These are phyloP conservation scores for Salvator merianae DNA, from an alignment of 2,113 vertebrate genomes.

Conservation along the genomic window DNA sequence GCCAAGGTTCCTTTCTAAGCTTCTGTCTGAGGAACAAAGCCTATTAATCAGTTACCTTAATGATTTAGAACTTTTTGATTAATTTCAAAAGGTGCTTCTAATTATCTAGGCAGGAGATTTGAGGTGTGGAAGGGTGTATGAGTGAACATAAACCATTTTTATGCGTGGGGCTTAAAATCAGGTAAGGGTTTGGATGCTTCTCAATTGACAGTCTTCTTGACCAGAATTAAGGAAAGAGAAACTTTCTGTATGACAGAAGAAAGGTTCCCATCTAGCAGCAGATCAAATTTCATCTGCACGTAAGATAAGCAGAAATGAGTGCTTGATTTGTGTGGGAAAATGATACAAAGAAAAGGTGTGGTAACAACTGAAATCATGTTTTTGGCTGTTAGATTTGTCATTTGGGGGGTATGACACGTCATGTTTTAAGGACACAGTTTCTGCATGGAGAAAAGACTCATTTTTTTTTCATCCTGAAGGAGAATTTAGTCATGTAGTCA, in stretches of 20 bases:
- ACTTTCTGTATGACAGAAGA: not conserved
- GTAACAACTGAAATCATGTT: not conserved
- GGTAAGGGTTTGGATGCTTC: not conserved
- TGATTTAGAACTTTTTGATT: not conserved
- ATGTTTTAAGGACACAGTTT: not conserved
- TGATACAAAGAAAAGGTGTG: not conserved
- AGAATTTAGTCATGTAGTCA: constrained; percentile 9
- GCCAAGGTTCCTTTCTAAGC: too few relatives aligned
- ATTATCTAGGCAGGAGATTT: not conserved
- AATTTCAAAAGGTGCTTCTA: not conserved
- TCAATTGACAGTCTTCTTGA: not conserved
- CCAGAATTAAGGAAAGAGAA: not conserved
- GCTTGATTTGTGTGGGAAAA: not conserved
- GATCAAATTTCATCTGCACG: not conserved
- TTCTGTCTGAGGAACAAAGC: too few relatives aligned
- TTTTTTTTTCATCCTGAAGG: constrained; percentile 24
- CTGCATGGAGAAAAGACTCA: not conserved
- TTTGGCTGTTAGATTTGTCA: not conserved
- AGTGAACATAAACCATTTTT: not conserved
- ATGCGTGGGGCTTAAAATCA: not conserved
- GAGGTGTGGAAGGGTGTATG: too few relatives aligned
- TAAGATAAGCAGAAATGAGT: not conserved
- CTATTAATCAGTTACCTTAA: not conserved
- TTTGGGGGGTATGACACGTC: constrained; percentile 6
- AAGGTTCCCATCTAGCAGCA: not conserved